Evolutionary conservation across 2,797 vertebrate species (phyloP).

Genomic region (Odontamblyopus rebecca): DNA sequence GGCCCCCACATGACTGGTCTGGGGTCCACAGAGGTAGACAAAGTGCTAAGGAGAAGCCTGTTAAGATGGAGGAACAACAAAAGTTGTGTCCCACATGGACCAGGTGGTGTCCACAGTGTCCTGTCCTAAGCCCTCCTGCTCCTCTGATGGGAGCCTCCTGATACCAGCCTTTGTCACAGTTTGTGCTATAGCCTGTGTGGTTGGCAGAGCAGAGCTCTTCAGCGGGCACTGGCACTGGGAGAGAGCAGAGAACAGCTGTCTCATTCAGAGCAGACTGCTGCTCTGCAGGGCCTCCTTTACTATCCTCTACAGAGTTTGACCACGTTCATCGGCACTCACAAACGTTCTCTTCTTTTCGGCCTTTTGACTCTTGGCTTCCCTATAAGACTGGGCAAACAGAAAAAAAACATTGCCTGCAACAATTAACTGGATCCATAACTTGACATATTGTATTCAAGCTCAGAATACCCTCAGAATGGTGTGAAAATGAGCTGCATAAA

Average conservation of each 20-base stretch:
- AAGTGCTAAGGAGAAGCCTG: conserved; percentile 39
- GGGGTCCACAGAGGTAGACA: conserved; percentile 42
- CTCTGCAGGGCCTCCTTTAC: conserved; percentile 55
- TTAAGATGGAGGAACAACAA: conserved; percentile 43
- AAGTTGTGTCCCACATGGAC: conserved; percentile 38
- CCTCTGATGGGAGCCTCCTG: conserved; percentile 51
- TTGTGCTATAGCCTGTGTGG: conserved; percentile 31
- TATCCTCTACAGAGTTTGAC: conserved; percentile 43
- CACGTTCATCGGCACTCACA: conserved; percentile 55
- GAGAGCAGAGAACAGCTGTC: conserved; percentile 69
- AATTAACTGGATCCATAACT: neutral
- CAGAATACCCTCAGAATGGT: too few relatives aligned
- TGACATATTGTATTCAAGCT: neutral
- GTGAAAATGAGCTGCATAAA: too few relatives aligned
- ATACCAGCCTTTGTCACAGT: conserved; percentile 53
- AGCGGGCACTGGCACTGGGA: conserved; percentile 46
- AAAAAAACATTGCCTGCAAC: conserved; percentile 17
- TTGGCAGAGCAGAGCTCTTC: conserved; percentile 52
- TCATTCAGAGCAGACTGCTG: conserved; percentile 71
- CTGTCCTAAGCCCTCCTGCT: conserved; percentile 49
- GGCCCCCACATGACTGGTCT: too few relatives aligned
- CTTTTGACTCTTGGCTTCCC: conserved; percentile 63
- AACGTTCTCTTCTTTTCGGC: conserved; percentile 39
- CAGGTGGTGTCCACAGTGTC: conserved; percentile 61
- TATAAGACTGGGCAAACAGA: conserved; percentile 44